Conservation (phyloP, 2,797 vertebrate genomes). For the Myotis pilosus region DNA sequence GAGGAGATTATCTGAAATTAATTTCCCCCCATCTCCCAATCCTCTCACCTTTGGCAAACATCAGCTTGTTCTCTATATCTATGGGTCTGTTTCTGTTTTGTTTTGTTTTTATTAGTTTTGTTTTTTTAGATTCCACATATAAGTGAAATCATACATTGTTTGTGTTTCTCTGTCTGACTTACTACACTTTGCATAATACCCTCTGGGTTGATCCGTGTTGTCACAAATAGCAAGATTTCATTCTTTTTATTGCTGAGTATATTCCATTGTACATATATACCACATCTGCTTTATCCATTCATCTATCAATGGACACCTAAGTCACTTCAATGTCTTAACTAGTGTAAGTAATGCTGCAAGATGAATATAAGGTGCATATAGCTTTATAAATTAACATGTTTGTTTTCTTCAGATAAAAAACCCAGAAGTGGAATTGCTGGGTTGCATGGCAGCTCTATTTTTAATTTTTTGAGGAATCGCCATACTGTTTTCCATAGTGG, state of each 20-base stretch:
- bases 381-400: not conserved
- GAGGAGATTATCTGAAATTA: not conserved
- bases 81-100: not conserved
- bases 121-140: not conserved
- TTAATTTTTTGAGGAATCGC: not conserved
- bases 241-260: not conserved
- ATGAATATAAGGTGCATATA: not conserved
- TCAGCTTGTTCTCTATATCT: not conserved
- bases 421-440: not conserved
- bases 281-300: not conserved
- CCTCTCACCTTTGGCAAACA: not conserved
- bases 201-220: not conserved
- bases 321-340: not conserved
- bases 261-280: not conserved
- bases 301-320: not conserved
- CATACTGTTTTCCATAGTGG: not conserved
- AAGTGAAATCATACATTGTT: not conserved
- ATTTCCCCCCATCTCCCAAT: not conserved
- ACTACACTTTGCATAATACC: not conserved
- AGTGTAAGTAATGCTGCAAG: not conserved
- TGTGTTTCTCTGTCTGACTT: not conserved
- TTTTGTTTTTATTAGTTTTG: not conserved
- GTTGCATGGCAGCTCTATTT: not conserved
- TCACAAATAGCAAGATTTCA: not conserved
- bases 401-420: not conserved